Evolutionary conservation across 1,140 invertebrate species (phyloP), one percentile per base, ranked within the genome.

Genomic region (Brachionus angularis): DNA sequence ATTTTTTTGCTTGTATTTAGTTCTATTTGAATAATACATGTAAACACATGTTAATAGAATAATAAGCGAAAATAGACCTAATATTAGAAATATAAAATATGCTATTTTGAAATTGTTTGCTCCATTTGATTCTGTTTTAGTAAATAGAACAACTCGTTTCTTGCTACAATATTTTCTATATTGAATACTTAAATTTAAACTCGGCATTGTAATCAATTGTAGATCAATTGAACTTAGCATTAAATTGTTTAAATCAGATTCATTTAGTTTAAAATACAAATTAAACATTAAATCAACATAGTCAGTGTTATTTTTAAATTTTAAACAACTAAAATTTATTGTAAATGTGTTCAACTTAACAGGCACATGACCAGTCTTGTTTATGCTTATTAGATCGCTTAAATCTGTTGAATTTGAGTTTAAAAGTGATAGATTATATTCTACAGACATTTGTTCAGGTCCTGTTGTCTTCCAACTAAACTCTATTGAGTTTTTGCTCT

Each of bases 381-480:
- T 58, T 39, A 58, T 58, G 18, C 16, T 21, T 46, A 47, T 46
- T 25, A 42, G 23, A 46, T 18, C 47, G 5, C 33, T 8, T 10
- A 31, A 27, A 50, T 0, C 2, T 5, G 31, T 67, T 42, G 62
- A 67, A 21, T 67, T 67, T 8, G 47, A 0, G 27, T 67, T 67
- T 46, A 67, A 10, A 1, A 47, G 14, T 3, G n/a, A 34, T 12
- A 47, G 31, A 7, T 67, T 34, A 23, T 47, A 50, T 16, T 67
- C 42, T 7, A 67, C 42, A 12, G 47, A 29, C 27, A 67, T 36
- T 44, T 64, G 61, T 34, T 33, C 7, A 31, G 52, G 52, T 16
- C 34, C 61, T 10, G 61, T 44, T n/a, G 18, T 64, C 39, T 44
- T 64, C 61, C 61, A 64, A 39, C 36, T 64, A 12, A 64, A 47